Base-by-base conservation (phyloP, 1,140 invertebrate species). In the Bombus huntii region DNA sequence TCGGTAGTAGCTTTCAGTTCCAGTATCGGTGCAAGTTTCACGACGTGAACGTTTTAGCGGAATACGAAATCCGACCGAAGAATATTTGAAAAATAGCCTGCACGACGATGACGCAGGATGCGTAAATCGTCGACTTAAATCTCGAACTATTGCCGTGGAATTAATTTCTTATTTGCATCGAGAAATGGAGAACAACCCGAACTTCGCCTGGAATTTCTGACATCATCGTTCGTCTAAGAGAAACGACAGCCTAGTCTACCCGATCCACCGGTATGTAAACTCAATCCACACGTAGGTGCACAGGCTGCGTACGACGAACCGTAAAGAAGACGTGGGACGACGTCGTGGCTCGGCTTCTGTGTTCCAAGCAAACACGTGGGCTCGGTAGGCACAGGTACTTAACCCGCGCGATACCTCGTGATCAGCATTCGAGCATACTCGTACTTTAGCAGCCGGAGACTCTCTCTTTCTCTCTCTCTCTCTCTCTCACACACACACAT, bases 291-390 rank as follows among this genome's bases (percentile, higher is more conserved):
- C 57, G n/a, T 44, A 59, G 75, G 42, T 42, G 81, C 73, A 39
- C 74, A 42, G 34, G 25, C 72, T 37, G 76, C 28, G 37, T 57
- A 34, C 75, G 22, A 22, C 31, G 81, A 47, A 59, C 37, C 31
- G 72, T 57, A 47, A 22, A 66, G 83, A 86, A 83, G 75, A 89
- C 88, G 87, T 78, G 81, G 80, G 62, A 81, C 85, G 88, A 74
- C 78, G 75, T 42, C 47, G 84, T 66, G 78, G 76, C 71, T 86
- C 75, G 74, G 89, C 83, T 90, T 77, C 89, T 91, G 91, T 92
- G 89, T 92, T 92, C 91, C 87, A 78, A 92, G 90, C 85, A 92
- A 92, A 92, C 89, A 92, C 87, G 89, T 88, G 89, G 88, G 89
- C 47, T 78, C 74, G 83, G 66, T 78, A 78, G 85, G 88, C 85